Base-by-base conservation (phyloP, 1,140 invertebrate species). In the Pseudobourletiella spinata region DNA sequence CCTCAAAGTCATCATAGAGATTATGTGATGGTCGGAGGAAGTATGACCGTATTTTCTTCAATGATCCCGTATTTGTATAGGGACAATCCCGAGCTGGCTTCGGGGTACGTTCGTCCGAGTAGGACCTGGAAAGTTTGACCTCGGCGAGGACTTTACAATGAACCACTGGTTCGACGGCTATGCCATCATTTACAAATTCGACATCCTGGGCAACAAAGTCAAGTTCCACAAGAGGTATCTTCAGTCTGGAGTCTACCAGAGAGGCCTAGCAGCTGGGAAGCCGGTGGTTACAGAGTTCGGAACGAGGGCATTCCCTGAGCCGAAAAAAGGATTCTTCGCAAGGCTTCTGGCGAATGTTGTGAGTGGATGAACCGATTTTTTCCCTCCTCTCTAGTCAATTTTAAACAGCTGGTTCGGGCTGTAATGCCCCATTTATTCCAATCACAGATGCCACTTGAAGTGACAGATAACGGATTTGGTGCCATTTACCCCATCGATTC, bases 201-300 rank as follows among this genome's bases (percentile, higher is more conserved):
- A 72, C n/a, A 74, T 77, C 6, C n/a, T 32, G 18, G 39, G 57
- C 20, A 48, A 35, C 29, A 57, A 24, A 43, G 72, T 76, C 0
- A 72, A 60, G 50, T 75, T 75, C 51, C 66, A 67, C 32, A 73
- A 74, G 26, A 67, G 67, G 20, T 77, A 72, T 66, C 52, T 79
- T n/a, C 60, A 73, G 46, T 76, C 76, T 3, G 73, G 76, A 25
- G 74, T 76, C 1, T 78, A 73, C 64, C 71, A 72, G 43, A 75
- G 75, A 65, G 75, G 74, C 16, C 69, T 67, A 14, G 39, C 57
- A 18, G 69, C 71, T 3, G 65, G 72, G 24, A 71, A 71, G 29
- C 75, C 75, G 1, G 69, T 76, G 1, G 73, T 71, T 54, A 77
- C 75, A 4, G 77, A 78, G 70, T 78, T 77, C 63, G 77, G 75